phyloP scores from a whole-genome alignment of 2,888 invertebrate species.

The Pterobdella sp. region DNA sequence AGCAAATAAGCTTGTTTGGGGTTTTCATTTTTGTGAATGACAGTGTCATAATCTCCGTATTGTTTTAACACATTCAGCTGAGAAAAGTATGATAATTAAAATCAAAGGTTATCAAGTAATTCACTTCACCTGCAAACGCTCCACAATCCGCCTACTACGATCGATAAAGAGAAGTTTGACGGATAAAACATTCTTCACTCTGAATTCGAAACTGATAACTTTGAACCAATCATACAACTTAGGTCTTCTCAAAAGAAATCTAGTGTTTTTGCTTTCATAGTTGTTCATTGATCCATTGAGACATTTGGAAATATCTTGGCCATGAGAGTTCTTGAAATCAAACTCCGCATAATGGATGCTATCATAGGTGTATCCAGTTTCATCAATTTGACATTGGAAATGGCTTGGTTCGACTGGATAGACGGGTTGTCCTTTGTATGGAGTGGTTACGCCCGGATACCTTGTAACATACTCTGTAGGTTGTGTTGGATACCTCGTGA shows the following conservation, averaged over 20 bases:
- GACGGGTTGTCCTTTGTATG: neutral
- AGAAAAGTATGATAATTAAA: too few species aligned
- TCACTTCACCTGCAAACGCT: neutral
- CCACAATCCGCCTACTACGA: neutral
- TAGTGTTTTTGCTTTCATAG: neutral
- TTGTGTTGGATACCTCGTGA: neutral
- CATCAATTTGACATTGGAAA: neutral
- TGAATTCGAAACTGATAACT: neutral
- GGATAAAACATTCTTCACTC: neutral
- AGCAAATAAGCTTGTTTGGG: neutral
- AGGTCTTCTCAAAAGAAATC: conserved; percentile 3
- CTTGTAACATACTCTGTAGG: neutral
- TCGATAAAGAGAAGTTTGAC: conserved; percentile 18
- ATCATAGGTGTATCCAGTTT: neutral
- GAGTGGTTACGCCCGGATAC: conserved; percentile 1
- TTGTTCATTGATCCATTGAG: neutral
- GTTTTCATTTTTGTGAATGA: neutral
- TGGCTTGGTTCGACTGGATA: neutral
- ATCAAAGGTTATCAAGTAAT: neutral
- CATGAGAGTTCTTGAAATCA: neutral
- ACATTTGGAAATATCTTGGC: neutral
- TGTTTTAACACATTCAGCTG: too few species aligned
- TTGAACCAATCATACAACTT: conserved; percentile 12
- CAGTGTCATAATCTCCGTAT: neutral
- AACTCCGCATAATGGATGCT: neutral